Conservation (phyloP, 2,888 invertebrate species). For the Dicyrtoma fusca region DNA sequence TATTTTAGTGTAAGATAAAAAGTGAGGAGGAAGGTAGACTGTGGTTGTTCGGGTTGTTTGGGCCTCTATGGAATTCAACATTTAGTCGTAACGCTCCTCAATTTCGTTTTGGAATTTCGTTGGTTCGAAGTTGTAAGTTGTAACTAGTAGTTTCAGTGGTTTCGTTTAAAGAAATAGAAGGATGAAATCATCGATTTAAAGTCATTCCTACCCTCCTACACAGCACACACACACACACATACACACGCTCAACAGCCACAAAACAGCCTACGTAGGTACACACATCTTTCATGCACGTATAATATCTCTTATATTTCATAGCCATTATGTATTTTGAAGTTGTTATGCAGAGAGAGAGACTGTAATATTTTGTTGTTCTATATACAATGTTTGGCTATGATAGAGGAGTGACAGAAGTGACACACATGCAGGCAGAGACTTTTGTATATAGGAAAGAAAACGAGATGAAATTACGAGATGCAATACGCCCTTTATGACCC, state of each 20-base stretch:
- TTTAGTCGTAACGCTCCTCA: too few species aligned
- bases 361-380: constrained; percentile 3
- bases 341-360: too few species aligned
- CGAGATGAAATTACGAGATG: constrained; percentile 28
- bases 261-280: neutral
- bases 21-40: too few species aligned
- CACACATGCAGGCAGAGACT: constrained; percentile 17
- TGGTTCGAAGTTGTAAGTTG: neutral
- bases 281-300: neutral
- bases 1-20: too few species aligned
- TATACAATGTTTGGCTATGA: neutral
- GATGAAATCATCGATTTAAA: too few species aligned
- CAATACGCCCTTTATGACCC: constrained; percentile 36
- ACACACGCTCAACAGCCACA: neutral
- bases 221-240: constrained; percentile 3
- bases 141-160: neutral
- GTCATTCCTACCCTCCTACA: neutral
- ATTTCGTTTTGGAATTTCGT: too few species aligned
- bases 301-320: neutral
- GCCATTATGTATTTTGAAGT: too few species aligned
- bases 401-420: neutral
- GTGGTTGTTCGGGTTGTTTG: too few species aligned
- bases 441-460: constrained; percentile 9
- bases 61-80: too few species aligned
- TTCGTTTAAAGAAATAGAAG: too few species aligned